A percentile compares a stretch with the other conserved stretches of the same genome.
phyloP scores from a whole-genome alignment of 2,888 invertebrate species.

The Netelia virgata region DNA sequence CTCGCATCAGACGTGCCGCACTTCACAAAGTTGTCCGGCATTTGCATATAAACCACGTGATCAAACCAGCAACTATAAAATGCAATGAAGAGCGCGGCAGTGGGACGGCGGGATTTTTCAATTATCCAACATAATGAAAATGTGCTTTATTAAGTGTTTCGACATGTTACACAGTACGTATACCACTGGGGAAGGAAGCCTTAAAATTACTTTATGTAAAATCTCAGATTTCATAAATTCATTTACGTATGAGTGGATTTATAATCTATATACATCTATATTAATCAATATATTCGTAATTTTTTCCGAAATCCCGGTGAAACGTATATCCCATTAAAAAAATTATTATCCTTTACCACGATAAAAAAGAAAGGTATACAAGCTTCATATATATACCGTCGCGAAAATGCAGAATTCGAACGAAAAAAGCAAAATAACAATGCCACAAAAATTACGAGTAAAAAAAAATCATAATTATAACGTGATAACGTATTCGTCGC shows the following conservation, averaged over 20 bases:
- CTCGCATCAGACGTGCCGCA: too few relatives aligned
- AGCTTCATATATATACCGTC: slow-evolving; percentile 1
- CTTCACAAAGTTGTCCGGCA: too few relatives aligned
- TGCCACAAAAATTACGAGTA: not conserved
- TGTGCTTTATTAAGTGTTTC: slow-evolving; percentile 46
- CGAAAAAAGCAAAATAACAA: slow-evolving; percentile 3
- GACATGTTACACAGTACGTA: slow-evolving; percentile 33
- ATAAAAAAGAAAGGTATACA: slow-evolving; percentile 22
- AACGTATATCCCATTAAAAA: slow-evolving; percentile 37
- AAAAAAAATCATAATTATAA: slow-evolving; percentile 2
- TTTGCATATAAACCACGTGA: too few relatives aligned
- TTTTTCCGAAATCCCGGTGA: slow-evolving; percentile 35
- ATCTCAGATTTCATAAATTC: slow-evolving; percentile 37
- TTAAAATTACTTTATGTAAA: slow-evolving; percentile 39
- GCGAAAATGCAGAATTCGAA: slow-evolving; percentile 6
- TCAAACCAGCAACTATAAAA: too few relatives aligned
- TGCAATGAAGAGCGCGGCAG: not conserved
- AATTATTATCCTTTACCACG: slow-evolving; percentile 37
- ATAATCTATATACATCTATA: slow-evolving; percentile 44
- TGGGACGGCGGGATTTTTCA: not conserved
- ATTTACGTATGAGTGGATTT: not conserved
- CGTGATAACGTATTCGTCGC: not conserved
- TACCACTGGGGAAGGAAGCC: slow-evolving; percentile 19
- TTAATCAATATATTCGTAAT: slow-evolving; percentile 19
- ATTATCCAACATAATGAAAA: slow-evolving; percentile 28